Evolutionary conservation across 2,797 vertebrate species (phyloP).

Genomic region (Malacoctenus gilli): DNA sequence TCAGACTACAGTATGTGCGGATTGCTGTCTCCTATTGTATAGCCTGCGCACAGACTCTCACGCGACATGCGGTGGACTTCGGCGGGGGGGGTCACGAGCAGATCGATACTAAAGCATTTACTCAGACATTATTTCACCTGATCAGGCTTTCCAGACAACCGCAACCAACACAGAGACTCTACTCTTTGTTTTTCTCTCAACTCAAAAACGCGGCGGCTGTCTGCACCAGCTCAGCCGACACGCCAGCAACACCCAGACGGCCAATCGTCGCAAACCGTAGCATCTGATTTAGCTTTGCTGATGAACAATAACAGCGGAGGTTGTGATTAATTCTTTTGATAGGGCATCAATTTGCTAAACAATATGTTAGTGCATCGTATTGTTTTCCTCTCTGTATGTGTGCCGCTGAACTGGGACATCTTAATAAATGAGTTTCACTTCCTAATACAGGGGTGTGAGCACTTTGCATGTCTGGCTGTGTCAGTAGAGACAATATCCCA

Average conservation of each 20-base stretch:
- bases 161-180: slow-evolving; percentile 26
- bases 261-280: slow-evolving; percentile 59
- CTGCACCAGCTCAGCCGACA: slow-evolving; percentile 43
- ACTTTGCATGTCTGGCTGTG: not conserved
- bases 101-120: slow-evolving; percentile 64
- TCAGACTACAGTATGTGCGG: slow-evolving; percentile 25
- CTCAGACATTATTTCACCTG: slow-evolving; percentile 45
- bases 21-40: slow-evolving; percentile 34
- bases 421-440: slow-evolving; percentile 64
- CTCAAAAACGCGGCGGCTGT: slow-evolving; percentile 46
- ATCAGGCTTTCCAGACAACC: slow-evolving; percentile 34
- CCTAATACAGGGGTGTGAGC: slow-evolving; percentile 7
- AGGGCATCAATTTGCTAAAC: slow-evolving; percentile 33
- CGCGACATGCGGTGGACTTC: slow-evolving; percentile 31
- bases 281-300: too few species aligned
- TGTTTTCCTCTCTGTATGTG: slow-evolving; percentile 41
- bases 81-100: slow-evolving; percentile 18
- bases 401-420: slow-evolving; percentile 39
- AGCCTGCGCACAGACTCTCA: slow-evolving; percentile 31
- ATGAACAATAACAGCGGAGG: slow-evolving; percentile 45
- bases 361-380: slow-evolving; percentile 18
- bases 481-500: not conserved
- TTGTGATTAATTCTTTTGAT: slow-evolving; percentile 33
- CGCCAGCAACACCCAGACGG: slow-evolving; percentile 49
- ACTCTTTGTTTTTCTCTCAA: slow-evolving; percentile 8